Percentiles rank a stretch among this genome's conserved stretches.
Conservation (phyloP, 2,797 vertebrate species). For the Sebastes vulpes region DNA sequence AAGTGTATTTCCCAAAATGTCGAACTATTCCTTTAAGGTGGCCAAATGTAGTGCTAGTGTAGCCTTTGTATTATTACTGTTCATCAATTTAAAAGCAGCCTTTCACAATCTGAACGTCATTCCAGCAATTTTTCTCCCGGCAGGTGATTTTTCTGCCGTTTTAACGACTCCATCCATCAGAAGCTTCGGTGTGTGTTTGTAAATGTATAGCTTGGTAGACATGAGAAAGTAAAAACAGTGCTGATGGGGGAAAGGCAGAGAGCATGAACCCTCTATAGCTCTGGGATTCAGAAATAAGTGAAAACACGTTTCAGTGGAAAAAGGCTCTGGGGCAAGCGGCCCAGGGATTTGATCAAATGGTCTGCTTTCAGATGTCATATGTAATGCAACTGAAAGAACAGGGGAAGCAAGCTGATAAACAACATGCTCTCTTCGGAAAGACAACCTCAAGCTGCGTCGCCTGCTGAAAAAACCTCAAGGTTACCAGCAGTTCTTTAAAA, state of each 20-base stretch:
- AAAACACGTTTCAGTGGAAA: conserved; percentile 76
- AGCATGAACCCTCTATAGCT: conserved; percentile 39
- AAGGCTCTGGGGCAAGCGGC: conserved; percentile 48
- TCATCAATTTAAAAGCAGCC: conserved; percentile 10
- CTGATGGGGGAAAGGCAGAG: conserved; percentile 31
- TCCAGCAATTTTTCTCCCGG: conserved; percentile 6
- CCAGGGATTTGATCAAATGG: conserved; percentile 59
- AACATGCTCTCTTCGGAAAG: conserved; percentile 36
- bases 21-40: conserved; percentile 17
- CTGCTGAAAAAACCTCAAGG: conserved; percentile 25
- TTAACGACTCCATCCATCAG: conserved; percentile 2
- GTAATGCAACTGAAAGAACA: conserved; percentile 41
- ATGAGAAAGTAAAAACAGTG: conserved; percentile 25
- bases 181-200: conserved; percentile 29
- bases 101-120: background rate
- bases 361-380: conserved; percentile 61
- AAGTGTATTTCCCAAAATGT: background rate
- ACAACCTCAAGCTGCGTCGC: conserved; percentile 24
- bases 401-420: conserved; percentile 52
- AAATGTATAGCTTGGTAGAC: conserved; percentile 33
- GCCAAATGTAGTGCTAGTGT: conserved; percentile 18
- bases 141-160: conserved; percentile 17
- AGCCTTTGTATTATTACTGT: background rate
- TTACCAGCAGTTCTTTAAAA: background rate
- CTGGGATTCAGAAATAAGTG: conserved; percentile 64